phyloP scores from a whole-genome alignment of 2,113 vertebrate species.

The Bubo bubo region DNA sequence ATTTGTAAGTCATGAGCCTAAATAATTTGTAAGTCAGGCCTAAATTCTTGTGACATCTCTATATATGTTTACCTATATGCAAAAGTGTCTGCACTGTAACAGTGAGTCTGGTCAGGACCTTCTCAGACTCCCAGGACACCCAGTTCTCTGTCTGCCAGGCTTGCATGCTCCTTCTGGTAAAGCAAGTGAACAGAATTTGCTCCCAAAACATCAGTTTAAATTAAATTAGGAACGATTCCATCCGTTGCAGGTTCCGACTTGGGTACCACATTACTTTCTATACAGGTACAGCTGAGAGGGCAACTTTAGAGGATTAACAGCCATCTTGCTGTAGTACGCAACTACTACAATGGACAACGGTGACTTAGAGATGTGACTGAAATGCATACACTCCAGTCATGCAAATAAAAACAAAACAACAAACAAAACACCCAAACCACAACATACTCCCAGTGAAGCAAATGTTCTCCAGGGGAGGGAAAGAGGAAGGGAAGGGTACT shows the following conservation, averaged over 20 bases:
- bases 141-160: neutral
- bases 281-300: neutral
- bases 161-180: neutral
- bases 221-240: neutral
- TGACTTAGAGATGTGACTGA: neutral
- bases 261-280: neutral
- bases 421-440: neutral
- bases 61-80: neutral
- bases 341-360: neutral
- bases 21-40: neutral
- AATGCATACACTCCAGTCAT: neutral
- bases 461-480: neutral
- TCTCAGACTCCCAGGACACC: neutral
- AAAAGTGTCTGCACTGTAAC: neutral
- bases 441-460: neutral
- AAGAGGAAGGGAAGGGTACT: neutral
- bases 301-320: neutral
- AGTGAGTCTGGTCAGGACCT: neutral
- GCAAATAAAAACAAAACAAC: neutral
- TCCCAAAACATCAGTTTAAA: neutral
- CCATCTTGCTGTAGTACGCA: neutral
- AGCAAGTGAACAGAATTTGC: neutral
- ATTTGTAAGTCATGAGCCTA: rapidly evolving
- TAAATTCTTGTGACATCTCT: neutral
- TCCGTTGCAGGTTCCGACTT: neutral